A percentile compares a stretch with the other conserved stretches of the same genome.
These are phyloP conservation scores for Urophycis tenuis DNA, from an alignment of 2,797 vertebrate genomes.

Conservation along the genomic window DNA sequence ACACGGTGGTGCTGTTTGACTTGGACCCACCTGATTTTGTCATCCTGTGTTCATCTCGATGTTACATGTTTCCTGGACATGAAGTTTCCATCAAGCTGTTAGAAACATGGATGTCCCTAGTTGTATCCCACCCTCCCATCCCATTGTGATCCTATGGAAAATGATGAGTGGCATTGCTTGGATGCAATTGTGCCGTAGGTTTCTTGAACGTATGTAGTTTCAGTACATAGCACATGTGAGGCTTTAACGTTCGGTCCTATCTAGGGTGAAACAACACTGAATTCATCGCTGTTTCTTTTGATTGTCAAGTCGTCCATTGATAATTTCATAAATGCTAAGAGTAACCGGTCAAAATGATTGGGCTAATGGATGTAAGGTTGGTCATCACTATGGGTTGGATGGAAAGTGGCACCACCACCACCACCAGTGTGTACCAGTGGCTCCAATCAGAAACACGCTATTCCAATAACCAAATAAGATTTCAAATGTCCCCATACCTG, in stretches of 20 bases:
- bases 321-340: neutral
- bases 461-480: neutral
- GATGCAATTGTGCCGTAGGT: slow-evolving; percentile 34
- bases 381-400: neutral
- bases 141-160: slow-evolving; percentile 1
- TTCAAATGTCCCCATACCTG: neutral
- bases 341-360: neutral
- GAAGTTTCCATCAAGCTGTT: slow-evolving; percentile 38
- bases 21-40: neutral
- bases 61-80: slow-evolving; percentile 44
- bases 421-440: too few relatives aligned
- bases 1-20: slow-evolving; percentile 36
- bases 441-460: neutral
- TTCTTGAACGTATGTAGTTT: neutral
- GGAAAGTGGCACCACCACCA: neutral
- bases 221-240: neutral
- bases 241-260: slow-evolving; percentile 39
- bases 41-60: slow-evolving; percentile 32
- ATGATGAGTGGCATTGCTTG: slow-evolving; percentile 9
- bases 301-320: neutral
- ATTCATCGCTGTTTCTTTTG: neutral
- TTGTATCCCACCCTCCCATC: slow-evolving; percentile 6
- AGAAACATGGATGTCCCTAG: slow-evolving; percentile 13
- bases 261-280: neutral
- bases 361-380: neutral